Evolutionary conservation across 1,140 invertebrate species (phyloP).

Genomic region (Penaeus japonicus): DNA sequence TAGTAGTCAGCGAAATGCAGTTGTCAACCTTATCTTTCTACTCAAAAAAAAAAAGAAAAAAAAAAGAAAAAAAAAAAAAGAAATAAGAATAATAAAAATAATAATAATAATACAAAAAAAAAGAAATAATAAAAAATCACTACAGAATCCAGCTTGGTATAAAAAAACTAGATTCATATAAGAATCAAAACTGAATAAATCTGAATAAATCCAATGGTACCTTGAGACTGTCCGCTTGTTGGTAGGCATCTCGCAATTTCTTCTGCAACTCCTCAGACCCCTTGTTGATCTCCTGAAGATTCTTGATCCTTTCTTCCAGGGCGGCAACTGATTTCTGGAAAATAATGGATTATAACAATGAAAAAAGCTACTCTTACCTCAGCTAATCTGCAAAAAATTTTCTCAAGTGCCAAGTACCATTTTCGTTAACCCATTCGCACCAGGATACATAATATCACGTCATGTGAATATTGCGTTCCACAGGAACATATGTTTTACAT

Average conservation of each 20-base stretch:
- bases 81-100: no score
- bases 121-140: no score
- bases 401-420: not conserved
- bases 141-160: no score
- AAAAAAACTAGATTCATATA: not conserved
- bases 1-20: no score
- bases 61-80: no score
- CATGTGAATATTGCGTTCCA: no score
- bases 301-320: conserved; percentile 31
- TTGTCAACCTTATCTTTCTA: no score
- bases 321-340: conserved; percentile 16
- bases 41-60: no score
- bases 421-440: no score
- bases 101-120: no score
- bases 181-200: not conserved
- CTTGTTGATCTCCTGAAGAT: not conserved
- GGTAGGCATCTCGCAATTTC: conserved; percentile 13
- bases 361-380: not conserved
- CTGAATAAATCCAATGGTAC: not conserved
- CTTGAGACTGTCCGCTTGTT: conserved; percentile 16
- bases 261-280: conserved; percentile 16
- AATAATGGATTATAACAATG: not conserved
- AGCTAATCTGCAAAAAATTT: not conserved
- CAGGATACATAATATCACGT: no score
- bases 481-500: no score